These are phyloP conservation scores for Clavelina lepadiformis DNA, from an alignment of 23 tunicate genomes.

Conservation along the genomic window DNA sequence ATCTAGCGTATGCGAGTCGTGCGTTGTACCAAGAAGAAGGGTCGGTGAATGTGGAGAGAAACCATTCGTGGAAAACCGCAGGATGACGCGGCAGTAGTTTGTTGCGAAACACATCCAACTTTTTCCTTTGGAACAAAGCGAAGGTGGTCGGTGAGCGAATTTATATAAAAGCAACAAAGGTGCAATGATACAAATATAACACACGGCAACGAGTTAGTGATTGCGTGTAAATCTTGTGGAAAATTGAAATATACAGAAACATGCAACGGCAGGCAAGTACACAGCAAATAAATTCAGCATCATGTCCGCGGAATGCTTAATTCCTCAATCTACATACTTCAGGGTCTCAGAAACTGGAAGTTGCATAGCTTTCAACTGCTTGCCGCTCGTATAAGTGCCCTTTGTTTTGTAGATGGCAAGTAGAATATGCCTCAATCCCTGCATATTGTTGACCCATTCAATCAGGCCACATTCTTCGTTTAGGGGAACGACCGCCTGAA, in stretches of 20 bases:
- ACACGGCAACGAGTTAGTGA: background rate
- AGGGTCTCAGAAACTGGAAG: constrained; percentile 33
- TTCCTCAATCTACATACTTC: constrained; percentile 38
- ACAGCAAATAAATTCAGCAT: background rate
- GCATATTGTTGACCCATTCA: constrained; percentile 86
- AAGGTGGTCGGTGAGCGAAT: background rate
- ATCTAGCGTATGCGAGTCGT: constrained; percentile 70
- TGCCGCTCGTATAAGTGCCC: constrained; percentile 35
- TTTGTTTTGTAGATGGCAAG: constrained; percentile 62
- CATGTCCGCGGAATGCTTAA: background rate
- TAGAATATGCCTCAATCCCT: constrained; percentile 73
- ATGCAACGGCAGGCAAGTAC: background rate
- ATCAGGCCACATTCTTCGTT: constrained; percentile 95
- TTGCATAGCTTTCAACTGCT: constrained; percentile 55
- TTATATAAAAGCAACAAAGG: background rate
- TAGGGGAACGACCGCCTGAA: constrained; percentile 92
- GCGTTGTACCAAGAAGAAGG: constrained; percentile 89
- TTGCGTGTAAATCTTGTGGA: too few species aligned
- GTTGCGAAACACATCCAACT: constrained; percentile 63
- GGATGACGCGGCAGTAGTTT: constrained; percentile 80
- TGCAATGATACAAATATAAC: background rate
- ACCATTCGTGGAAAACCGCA: constrained; percentile 87
- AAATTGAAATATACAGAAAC: background rate
- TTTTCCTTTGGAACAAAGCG: constrained; percentile 49
- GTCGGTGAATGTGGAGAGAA: constrained; percentile 72